These are phyloP conservation scores for Haemorhous mexicanus DNA, from an alignment of 2,113 vertebrate genomes.

Conservation along the genomic window DNA sequence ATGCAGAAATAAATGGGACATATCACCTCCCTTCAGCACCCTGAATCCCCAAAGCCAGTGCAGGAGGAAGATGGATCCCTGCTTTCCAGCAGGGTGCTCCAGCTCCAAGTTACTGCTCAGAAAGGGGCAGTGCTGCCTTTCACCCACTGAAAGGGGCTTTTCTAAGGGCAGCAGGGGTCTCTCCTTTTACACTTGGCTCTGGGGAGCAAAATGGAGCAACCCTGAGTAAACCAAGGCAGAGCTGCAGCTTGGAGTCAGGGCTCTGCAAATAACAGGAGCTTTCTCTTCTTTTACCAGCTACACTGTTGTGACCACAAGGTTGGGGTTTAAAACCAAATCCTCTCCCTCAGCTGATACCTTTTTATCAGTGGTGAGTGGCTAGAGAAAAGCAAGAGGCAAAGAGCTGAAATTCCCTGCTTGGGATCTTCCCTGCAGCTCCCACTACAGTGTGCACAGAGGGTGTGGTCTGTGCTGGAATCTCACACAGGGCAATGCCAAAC, in stretches of 20 bases:
- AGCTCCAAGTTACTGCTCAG: neutral
- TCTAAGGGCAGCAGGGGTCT: neutral
- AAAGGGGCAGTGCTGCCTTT: neutral
- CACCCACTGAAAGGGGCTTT: neutral
- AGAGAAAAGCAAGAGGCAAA: neutral
- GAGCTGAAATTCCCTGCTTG: neutral
- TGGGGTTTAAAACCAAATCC: neutral
- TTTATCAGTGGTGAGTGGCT: neutral
- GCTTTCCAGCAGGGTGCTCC: neutral
- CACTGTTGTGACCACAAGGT: fast-evolving
- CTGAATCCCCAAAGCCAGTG: neutral
- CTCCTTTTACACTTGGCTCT: neutral
- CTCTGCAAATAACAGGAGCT: neutral
- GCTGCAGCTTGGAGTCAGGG: neutral
- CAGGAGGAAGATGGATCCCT: neutral
- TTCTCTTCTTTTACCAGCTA: neutral
- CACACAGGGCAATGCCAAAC: neutral
- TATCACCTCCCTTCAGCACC: neutral
- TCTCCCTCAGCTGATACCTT: neutral
- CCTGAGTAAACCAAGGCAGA: neutral
- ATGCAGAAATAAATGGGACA: neutral
- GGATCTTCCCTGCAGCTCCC: neutral
- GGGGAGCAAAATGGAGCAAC: neutral
- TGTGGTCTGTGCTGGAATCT: neutral
- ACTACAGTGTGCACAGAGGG: neutral